Evolutionary conservation across 2,888 invertebrate species (phyloP), one percentile per base, ranked within the genome.

Genomic region (Clitarchus hookeri): DNA sequence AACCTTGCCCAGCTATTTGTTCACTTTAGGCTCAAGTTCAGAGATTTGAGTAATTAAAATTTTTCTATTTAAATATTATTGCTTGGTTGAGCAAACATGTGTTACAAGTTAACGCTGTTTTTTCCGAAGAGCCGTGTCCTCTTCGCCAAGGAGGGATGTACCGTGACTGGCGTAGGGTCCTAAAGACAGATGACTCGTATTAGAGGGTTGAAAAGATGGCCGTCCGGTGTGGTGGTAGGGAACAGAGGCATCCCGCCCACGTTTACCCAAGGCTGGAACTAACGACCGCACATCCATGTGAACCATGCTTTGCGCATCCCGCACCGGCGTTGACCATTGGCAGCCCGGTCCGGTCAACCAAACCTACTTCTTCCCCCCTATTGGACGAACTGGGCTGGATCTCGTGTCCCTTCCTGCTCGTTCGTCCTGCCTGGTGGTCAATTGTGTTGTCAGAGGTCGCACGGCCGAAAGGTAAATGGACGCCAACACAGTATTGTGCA

Each of bases 61-160:
- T 65, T 65, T 65, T 23, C 11, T 65, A 16, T 65, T 23, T 0
- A 65, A 6, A 65, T 65, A 65, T 65, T 8, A 65, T 65, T 65
- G 65, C 65, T 65, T 84, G 83, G 84, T 84, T 19, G 13, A 79
- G 80, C 84, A 86, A 84, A 80, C 44, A 86, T 87, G 86, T 87
- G 84, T 88, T 82, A 87, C 87, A 88, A 87, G 85, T 84, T 86
- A 87, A 85, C 87, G 87, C 87, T 91, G 91, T 91, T 91, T 91
- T 91, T 91, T 91, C 91, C 91, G 91, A 91, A 91, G 91, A 91
- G 91, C 90, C 91, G 89, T 90, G 90, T 91, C 91, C 91, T 91
- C 91, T 91, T 91, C 91, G 90, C 91, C 91, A 90, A 90, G 91
- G 91, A 91, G 90, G 91, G 90, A 90, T 90, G 86, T 86, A 86